phyloP scores from a whole-genome alignment of 2,888 invertebrate genomes.

The Geotrupes spiniger region DNA sequence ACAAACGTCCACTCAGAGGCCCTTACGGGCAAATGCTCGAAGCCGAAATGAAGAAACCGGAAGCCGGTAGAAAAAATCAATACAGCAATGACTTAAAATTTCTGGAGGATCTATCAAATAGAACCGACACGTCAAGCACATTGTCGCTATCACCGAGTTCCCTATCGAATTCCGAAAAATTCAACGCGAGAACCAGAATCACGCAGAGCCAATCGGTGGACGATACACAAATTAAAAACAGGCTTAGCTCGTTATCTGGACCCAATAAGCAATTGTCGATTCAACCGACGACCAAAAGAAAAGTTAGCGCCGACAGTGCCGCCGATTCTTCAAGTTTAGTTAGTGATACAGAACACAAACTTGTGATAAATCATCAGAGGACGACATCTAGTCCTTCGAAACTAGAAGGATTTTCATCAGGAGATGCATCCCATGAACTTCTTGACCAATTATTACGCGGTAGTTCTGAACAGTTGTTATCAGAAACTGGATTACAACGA shows the following conservation, averaged over 20 bases:
- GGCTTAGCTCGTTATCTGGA: slow-evolving; percentile 25
- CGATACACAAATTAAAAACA: slow-evolving; percentile 48
- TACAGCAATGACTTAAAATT: slow-evolving; percentile 59
- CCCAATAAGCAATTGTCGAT: slow-evolving; percentile 30
- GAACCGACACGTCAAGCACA: slow-evolving; percentile 33
- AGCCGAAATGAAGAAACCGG: slow-evolving; percentile 75
- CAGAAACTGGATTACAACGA: slow-evolving; percentile 45
- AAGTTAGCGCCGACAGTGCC: slow-evolving; percentile 36
- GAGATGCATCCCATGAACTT: slow-evolving; percentile 63
- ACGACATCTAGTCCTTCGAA: slow-evolving; percentile 80
- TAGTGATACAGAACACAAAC: slow-evolving; percentile 33
- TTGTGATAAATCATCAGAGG: slow-evolving; percentile 65
- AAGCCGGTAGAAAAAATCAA: slow-evolving; percentile 52
- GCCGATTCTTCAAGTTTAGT: slow-evolving; percentile 43
- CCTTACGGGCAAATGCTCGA: slow-evolving; percentile 80
- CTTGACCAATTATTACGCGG: slow-evolving; percentile 75
- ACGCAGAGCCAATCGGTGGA: slow-evolving; percentile 57
- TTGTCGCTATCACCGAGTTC: slow-evolving; percentile 36
- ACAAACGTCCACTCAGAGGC: slow-evolving; percentile 71
- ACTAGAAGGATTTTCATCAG: slow-evolving; percentile 57
- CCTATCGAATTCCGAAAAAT: slow-evolving; percentile 35
- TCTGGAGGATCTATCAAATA: slow-evolving; percentile 49
- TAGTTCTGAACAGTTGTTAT: slow-evolving; percentile 74
- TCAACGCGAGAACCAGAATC: slow-evolving; percentile 37
- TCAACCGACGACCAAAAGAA: slow-evolving; percentile 37